phyloP scores from a whole-genome alignment of 2,113 vertebrate genomes.

The Psilopsiagon aurifrons region DNA sequence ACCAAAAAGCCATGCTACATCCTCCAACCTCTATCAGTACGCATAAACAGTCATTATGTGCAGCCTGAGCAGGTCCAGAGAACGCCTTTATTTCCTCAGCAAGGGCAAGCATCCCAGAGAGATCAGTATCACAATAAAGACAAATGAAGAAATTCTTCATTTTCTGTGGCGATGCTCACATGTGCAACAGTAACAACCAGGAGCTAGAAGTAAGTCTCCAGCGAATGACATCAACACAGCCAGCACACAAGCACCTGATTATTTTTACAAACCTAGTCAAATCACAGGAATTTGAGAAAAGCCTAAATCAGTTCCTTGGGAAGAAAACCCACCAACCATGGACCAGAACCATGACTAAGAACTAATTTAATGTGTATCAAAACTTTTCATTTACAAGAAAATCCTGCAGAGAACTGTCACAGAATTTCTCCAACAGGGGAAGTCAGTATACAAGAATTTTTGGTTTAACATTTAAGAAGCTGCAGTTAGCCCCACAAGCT shows the following conservation, averaged over 20 bases:
- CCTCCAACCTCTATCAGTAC: neutral
- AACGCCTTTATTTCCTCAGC: rapidly evolving
- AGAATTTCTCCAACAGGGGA: neutral
- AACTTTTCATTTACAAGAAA: neutral
- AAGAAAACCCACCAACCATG: neutral
- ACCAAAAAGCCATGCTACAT: neutral
- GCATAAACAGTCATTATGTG: neutral
- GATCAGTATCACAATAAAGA: neutral
- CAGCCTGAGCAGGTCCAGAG: neutral
- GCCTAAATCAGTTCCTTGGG: neutral
- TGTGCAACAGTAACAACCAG: neutral
- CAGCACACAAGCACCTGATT: neutral
- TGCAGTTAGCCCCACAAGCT: neutral
- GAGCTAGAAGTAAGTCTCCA: neutral
- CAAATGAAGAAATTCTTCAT: neutral
- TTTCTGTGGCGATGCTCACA: neutral
- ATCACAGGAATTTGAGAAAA: neutral
- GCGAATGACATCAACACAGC: neutral
- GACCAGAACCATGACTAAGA: neutral
- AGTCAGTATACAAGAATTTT: neutral
- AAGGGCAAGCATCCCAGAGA: neutral
- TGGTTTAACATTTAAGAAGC: neutral
- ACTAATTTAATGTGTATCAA: neutral
- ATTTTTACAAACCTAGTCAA: neutral
- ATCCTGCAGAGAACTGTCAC: neutral